phyloP scores from a whole-genome alignment of 2,888 invertebrate genomes.

The Macaria liturata region DNA sequence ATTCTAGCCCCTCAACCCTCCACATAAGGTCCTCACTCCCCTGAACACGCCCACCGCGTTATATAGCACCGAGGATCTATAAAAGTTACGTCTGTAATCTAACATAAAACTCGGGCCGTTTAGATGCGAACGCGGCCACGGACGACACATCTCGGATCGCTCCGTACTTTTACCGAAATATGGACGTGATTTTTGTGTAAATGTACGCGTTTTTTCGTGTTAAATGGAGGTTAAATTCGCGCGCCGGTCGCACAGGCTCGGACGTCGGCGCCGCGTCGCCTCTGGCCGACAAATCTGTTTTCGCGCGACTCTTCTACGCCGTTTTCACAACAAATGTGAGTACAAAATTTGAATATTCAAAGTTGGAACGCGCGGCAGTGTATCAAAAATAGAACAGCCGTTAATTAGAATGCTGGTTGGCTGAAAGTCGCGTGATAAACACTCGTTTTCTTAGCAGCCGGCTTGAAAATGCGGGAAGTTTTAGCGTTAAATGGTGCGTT shows the following conservation, averaged over 20 bases:
- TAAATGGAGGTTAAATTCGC: slow-evolving; percentile 60
- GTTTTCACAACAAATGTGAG: slow-evolving; percentile 67
- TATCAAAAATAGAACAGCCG: slow-evolving; percentile 35
- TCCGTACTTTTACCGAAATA: slow-evolving; percentile 83
- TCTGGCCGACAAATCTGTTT: slow-evolving; percentile 55
- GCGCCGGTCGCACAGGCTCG: slow-evolving; percentile 59
- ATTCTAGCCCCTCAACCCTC: slow-evolving; percentile 64
- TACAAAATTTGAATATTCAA: slow-evolving; percentile 64
- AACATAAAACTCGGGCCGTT: slow-evolving; percentile 84
- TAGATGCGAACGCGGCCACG: slow-evolving; percentile 83
- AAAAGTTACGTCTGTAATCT: slow-evolving; percentile 84
- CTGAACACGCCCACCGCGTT: slow-evolving; percentile 77
- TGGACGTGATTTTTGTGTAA: slow-evolving; percentile 73
- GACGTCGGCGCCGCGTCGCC: slow-evolving; percentile 60
- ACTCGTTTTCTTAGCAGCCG: slow-evolving; percentile 30
- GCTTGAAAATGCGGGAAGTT: slow-evolving; percentile 27
- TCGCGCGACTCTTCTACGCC: slow-evolving; percentile 56
- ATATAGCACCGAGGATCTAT: slow-evolving; percentile 84
- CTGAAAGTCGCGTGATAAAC: slow-evolving; percentile 25
- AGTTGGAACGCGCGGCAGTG: slow-evolving; percentile 38
- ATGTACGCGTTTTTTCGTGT: slow-evolving; percentile 71
- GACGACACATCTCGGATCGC: slow-evolving; percentile 82
- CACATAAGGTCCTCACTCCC: slow-evolving; percentile 68
- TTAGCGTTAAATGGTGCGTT: slow-evolving; percentile 14
- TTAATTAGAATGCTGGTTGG: slow-evolving; percentile 26